Evolutionary conservation across 2,113 vertebrate genomes (phyloP), one percentile per base, ranked within the genome.

Genomic region (Oophaga pumilio): DNA sequence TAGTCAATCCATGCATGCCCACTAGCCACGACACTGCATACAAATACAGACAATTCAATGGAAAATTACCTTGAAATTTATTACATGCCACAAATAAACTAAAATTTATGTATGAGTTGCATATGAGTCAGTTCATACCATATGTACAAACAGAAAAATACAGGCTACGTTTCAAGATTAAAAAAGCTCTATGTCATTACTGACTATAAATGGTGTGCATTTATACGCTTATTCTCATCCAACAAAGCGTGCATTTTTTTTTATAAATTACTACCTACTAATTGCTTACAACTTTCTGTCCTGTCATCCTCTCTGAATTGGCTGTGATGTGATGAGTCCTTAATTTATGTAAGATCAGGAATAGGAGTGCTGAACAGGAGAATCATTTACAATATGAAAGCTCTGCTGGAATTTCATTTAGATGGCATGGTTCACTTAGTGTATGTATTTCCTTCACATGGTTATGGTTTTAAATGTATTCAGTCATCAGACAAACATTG

Each of bases 381-480:
- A 76, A 14, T 83, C 57, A 60, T 50, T 83, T 66, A 43, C 80
- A 83, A 76, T 87, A 57, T 74, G 53, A 80, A 87, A 73, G 78
- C 53, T 82, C 69, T 43, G 73, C 33, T 15, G 57, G 57, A 88
- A 88, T 76, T n/a, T 74, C n/a, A 88, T 83, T 83, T 88, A 76
- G n/a, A 83, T 76, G 69, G n/a, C 57, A 73, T 64, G 6, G 86
- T 56, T 83, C 86, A 66, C 69, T 88, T 88, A 83, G 71, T 83
- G 69, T 24, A 82, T 73, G 76, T 83, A 83, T 60, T 82, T 87
- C 26, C 69, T 12, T 71, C 53, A 28, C 71, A 82, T 87, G 56
- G 71, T 88, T 77, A 64, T 83, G 80, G 52, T 17, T 49, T n/a
- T 76, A 83, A 88, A 88, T 88, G 18, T 83, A 88, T 88, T 81